Evolutionary conservation across 2,888 invertebrate genomes (phyloP).

Genomic region (Amaurobius ferox): DNA sequence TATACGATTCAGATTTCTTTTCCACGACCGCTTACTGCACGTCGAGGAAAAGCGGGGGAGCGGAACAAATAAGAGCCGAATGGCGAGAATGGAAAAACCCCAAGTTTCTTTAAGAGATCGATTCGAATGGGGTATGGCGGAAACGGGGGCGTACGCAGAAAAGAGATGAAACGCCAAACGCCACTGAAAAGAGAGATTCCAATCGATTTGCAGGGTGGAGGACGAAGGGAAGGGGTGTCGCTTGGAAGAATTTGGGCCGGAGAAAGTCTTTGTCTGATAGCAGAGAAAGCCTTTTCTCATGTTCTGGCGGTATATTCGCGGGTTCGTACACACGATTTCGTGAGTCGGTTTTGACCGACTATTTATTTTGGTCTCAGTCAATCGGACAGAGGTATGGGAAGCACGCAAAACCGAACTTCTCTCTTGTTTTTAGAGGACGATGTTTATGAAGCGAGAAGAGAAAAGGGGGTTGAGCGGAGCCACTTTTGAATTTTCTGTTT

Average conservation of each 20-base stretch:
- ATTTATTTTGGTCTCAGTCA: conserved; percentile 44
- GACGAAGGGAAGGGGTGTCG: background rate
- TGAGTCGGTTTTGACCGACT: conserved; percentile 58
- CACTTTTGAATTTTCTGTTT: background rate
- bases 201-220: conserved; percentile 39
- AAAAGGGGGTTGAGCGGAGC: background rate
- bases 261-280: conserved; percentile 42
- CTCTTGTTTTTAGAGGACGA: background rate
- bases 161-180: conserved; percentile 28
- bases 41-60: background rate
- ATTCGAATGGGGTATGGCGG: conserved; percentile 18
- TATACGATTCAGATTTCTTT: too few relatives aligned
- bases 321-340: conserved; percentile 30
- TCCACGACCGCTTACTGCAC: too few relatives aligned
- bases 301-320: conserved; percentile 56
- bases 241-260: conserved; percentile 34
- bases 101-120: conserved; percentile 54
- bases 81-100: conserved; percentile 29
- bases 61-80: background rate
- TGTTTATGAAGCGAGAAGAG: conserved; percentile 5
- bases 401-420: background rate
- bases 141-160: background rate
- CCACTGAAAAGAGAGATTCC: conserved; percentile 35
- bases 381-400: conserved; percentile 1
- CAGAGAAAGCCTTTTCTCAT: conserved; percentile 49